A percentile compares a stretch with the other conserved stretches of the same genome.
Evolutionary conservation across 2,888 invertebrate genomes (phyloP).

Genomic region (Aphrophora alni): DNA sequence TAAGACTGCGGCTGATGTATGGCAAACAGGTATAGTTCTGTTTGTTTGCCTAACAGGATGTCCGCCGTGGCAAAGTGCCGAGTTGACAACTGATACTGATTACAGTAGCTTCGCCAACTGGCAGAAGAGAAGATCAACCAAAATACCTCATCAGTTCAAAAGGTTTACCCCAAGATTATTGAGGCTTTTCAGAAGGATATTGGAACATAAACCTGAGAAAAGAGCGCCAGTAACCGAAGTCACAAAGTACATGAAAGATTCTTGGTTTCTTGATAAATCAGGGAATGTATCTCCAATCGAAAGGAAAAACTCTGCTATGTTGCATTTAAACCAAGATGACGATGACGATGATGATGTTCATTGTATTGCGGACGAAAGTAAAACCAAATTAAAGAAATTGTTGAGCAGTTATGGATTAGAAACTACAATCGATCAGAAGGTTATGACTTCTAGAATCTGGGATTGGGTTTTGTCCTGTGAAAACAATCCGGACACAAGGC

Average conservation of each 20-base stretch:
- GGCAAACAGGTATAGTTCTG: conserved; percentile 78
- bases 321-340: conserved; percentile 58
- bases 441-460: conserved; percentile 67
- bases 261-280: conserved; percentile 60
- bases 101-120: conserved; percentile 72
- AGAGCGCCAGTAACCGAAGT: conserved; percentile 67
- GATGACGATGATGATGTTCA: conserved; percentile 60
- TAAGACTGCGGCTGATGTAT: conserved; percentile 71
- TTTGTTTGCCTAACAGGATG: conserved; percentile 69
- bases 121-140: conserved; percentile 67
- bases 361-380: conserved; percentile 63
- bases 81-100: conserved; percentile 73
- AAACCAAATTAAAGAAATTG: conserved; percentile 61
- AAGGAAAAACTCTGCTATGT: conserved; percentile 61
- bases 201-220: conserved; percentile 72
- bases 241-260: conserved; percentile 66
- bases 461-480: conserved; percentile 71
- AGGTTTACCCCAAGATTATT: conserved; percentile 72
- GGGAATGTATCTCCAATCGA: conserved; percentile 36
- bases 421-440: conserved; percentile 67
- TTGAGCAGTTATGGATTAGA: conserved; percentile 69
- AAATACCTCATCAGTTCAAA: conserved; percentile 63
- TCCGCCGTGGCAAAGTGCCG: conserved; percentile 74
- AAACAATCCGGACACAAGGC: conserved; percentile 29
- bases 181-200: conserved; percentile 71